Percentiles rank a stretch among this genome's conserved stretches.
phyloP scores from a whole-genome alignment of 2,797 vertebrate genomes.

The Carcharodon carcharias region DNA sequence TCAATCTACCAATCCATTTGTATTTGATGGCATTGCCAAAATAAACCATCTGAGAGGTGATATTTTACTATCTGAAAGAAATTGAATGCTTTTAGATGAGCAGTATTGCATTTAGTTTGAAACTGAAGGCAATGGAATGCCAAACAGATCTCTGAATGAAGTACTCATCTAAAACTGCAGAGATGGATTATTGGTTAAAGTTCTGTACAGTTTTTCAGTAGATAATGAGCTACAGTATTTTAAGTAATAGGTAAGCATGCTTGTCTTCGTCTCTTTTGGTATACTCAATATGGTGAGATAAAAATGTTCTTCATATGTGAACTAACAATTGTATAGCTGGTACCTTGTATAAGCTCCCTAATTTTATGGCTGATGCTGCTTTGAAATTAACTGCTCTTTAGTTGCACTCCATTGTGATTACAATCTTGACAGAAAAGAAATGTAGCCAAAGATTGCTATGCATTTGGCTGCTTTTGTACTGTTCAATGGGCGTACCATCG shows the following conservation, averaged over 20 bases:
- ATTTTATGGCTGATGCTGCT: neutral
- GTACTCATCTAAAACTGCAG: neutral
- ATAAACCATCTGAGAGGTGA: conserved; percentile 61
- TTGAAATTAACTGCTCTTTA: neutral
- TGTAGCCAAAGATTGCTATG: neutral
- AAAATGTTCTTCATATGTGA: neutral
- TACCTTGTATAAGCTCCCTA: neutral
- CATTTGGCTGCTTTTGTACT: neutral
- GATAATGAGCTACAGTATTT: neutral
- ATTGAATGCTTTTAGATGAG: conserved; percentile 1
- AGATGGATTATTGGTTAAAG: neutral
- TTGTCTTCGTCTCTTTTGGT: neutral
- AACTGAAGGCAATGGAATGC: neutral
- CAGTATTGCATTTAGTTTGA: neutral
- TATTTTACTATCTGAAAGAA: conserved; percentile 55
- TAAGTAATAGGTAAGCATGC: neutral
- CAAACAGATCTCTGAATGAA: neutral
- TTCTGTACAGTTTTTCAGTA: neutral
- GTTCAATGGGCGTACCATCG: neutral
- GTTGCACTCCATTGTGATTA: neutral
- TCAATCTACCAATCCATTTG: conserved; percentile 76
- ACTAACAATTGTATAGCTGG: neutral
- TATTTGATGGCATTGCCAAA: conserved; percentile 58
- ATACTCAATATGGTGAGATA: neutral
- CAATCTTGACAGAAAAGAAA: neutral